Evolutionary conservation across 2,797 vertebrate genomes (phyloP).

Genomic region (Sternotherus odoratus): DNA sequence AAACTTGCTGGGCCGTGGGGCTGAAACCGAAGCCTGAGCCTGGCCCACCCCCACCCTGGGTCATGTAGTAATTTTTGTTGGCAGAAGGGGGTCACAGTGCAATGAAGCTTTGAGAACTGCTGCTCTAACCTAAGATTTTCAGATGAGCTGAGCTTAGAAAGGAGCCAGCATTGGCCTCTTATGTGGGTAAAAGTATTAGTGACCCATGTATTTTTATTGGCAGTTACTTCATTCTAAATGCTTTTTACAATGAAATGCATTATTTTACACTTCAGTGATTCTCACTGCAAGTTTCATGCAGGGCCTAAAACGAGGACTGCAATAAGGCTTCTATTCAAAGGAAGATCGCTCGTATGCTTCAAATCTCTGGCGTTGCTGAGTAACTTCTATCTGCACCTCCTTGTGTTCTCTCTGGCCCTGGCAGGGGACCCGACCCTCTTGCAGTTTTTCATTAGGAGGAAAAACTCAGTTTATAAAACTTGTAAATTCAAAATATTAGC

Average conservation of each 20-base stretch:
- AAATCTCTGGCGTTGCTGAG: slow-evolving; percentile 33
- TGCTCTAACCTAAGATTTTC: background rate
- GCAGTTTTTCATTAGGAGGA: slow-evolving; percentile 73
- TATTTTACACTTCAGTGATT: slow-evolving; percentile 11
- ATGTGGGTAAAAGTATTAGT: background rate
- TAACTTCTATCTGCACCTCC: slow-evolving; percentile 42
- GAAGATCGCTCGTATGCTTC: slow-evolving; percentile 17
- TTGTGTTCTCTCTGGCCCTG: slow-evolving; percentile 44
- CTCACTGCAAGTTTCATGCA: slow-evolving; percentile 13
- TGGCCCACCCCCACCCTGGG: too few relatives aligned
- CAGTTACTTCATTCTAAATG: background rate
- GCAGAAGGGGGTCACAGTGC: too few relatives aligned
- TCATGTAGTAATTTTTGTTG: too few relatives aligned
- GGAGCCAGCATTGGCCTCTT: background rate
- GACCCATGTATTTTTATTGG: slow-evolving; percentile 24
- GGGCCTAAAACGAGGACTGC: slow-evolving; percentile 26
- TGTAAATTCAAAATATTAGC: slow-evolving; percentile 31
- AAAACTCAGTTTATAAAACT: slow-evolving; percentile 72
- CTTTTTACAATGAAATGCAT: background rate
- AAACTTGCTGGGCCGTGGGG: too few relatives aligned
- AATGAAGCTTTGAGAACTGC: background rate
- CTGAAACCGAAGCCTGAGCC: too few relatives aligned
- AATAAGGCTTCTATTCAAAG: background rate
- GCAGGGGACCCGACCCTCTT: slow-evolving; percentile 38
- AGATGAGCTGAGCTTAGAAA: background rate